Base-by-base conservation (phyloP, 2,113 vertebrate genomes). In the Engraulis encrasicolus region DNA sequence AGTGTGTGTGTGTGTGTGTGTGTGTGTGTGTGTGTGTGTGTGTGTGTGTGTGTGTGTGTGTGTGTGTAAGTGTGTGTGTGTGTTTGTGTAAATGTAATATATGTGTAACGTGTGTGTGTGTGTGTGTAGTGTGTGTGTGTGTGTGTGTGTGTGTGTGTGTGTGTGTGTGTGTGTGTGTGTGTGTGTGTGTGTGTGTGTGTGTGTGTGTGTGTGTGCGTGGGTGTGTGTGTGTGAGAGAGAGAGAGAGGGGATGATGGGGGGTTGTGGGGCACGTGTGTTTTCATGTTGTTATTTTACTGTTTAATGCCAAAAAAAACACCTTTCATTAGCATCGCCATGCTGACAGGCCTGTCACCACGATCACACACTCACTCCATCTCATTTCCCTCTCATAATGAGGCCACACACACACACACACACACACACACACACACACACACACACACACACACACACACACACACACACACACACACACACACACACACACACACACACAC, bases 331-430 rank as follows among this genome's bases (percentile, higher is more conserved):
- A 81, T 82, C 79, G 84, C 86, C 88, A 84, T 89, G 90, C 87
- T 86, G 87, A 92, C 91, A 92, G 92, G 83, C 88, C 90, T 90
- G 93, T 94, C 90, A 9, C 40, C 40, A 3, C 40, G 40, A 6
- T 23, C 54, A 9, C 12, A 45, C 79, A 27, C 6, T 49, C 9
- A 6, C n/a, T n/a, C n/a, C n/a, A n/a, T n/a, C n/a, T n/a, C n/a
- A n/a, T n/a, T n/a, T n/a, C n/a, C n/a, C n/a, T n/a, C n/a, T 93
- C 91, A 93, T 97, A 97, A 97, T 97, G 95, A 97, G 94, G 93
- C 91, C 93, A 54, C 14, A 54, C n/a, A 6, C 54, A 23, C 54
- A 23, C n/a, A 23, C 54, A 61, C 54, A 61, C 54, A 61, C 54
- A 61, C 54, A 61, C 54, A 61, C 54, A 61, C 54, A 61, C 54